Base-by-base conservation (phyloP, 2,113 vertebrate species). In the Nycticebus coucang region DNA sequence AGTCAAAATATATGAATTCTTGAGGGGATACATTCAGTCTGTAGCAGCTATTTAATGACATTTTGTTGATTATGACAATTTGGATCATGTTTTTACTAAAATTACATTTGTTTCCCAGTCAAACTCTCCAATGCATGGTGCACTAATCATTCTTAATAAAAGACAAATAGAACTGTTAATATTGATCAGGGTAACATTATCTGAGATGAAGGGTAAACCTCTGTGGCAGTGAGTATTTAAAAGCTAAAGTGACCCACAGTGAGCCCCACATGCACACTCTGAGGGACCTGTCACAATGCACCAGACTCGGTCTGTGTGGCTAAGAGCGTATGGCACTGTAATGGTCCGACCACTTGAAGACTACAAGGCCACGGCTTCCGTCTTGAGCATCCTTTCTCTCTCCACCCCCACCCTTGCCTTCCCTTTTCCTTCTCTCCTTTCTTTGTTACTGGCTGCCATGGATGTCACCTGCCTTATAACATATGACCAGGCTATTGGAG, bases 331-430 rank as follows among this genome's bases (percentile, higher is more conserved):
- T 10, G 11, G 10, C 3, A 15, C 3, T 33, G 37, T 26, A 35
- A 41, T 26, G 1, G 2, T 2, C 1, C 2, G 1, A 8, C n/a
- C 21, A 13, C 10, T 82, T 15, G 60, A 30, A 59, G 26, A 69
- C 1, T 2, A 7, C 71, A 59, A 93, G 26, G 50, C 24, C 4
- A 0, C 12, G 6, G 18, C 22, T 55, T 79, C 26, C 62, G 50
- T 50, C 14, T 41, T n/a, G 37, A 90, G 14, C 45, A 57, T 28
- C 68, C 55, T 55, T 10, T 37, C 4, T 50, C n/a, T 24, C 59
- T 64, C 21, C 37, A 22, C 3, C 15, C 13, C 7, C 19, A 41
- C 15, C 53, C 10, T 2, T 24, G 14, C 71, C 4, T 35, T 4
- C 69, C 17, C 17, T 2, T n/a, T 5, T 37, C 22, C n/a, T 13